These are phyloP conservation scores for Shargacucullia verbasci DNA, from an alignment of 2,888 invertebrate genomes.

Conservation along the genomic window DNA sequence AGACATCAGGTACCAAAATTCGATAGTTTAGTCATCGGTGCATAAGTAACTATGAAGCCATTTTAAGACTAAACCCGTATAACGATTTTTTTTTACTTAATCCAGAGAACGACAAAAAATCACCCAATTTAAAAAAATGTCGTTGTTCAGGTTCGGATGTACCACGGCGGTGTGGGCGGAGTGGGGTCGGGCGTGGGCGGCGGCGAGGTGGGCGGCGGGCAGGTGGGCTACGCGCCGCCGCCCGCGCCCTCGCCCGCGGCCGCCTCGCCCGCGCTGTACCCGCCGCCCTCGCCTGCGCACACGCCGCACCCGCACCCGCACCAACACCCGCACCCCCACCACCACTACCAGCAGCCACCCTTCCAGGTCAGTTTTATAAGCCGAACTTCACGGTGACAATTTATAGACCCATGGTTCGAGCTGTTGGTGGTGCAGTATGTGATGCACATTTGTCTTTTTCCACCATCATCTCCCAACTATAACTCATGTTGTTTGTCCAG, in stretches of 20 bases:
- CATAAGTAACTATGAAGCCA: too few species aligned
- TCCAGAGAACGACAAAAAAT: too few species aligned
- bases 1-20: too few species aligned
- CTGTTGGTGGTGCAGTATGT: too few species aligned
- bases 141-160: constrained; percentile 90
- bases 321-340: constrained; percentile 67
- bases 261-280: constrained; percentile 84
- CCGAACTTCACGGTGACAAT: too few species aligned
- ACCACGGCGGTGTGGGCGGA: constrained; percentile 75
- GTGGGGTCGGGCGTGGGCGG: constrained; percentile 67
- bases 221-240: constrained; percentile 76
- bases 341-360: constrained; percentile 84
- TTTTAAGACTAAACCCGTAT: too few species aligned
- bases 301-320: constrained; percentile 82
- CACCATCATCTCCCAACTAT: constrained; percentile 1
- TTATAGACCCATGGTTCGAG: too few species aligned
- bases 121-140: too few species aligned
- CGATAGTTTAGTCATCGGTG: too few species aligned
- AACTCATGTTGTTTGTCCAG: constrained; percentile 4
- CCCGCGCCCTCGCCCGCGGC: constrained; percentile 81
- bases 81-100: too few species aligned
- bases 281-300: constrained; percentile 86
- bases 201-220: constrained; percentile 66
- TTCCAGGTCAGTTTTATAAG: too few species aligned
- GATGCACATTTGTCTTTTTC: too few species aligned